These are phyloP conservation scores for Toxotes lorentzi DNA, from an alignment of 2,797 vertebrate genomes.

Conservation along the genomic window DNA sequence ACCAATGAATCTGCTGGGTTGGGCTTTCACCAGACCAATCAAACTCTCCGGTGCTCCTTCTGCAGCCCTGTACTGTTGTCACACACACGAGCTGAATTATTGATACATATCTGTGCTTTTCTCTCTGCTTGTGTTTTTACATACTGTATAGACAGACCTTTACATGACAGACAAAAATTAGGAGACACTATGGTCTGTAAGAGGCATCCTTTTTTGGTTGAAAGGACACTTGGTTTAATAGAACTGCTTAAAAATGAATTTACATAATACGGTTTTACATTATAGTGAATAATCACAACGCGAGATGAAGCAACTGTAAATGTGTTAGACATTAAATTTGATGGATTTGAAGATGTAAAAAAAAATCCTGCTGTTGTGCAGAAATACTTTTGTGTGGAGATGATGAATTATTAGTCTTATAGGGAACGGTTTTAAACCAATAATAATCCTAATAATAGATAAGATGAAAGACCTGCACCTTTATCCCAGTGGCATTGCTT, in stretches of 20 bases:
- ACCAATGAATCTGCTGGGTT: slow-evolving; percentile 85
- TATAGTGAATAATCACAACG: not conserved
- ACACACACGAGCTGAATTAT: slow-evolving; percentile 74
- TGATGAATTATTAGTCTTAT: not conserved
- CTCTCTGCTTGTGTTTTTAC: slow-evolving; percentile 28
- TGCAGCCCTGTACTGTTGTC: slow-evolving; percentile 52
- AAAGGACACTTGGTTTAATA: not conserved
- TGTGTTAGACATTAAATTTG: not conserved
- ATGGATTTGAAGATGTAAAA: slow-evolving; percentile 7
- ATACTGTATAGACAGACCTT: not conserved
- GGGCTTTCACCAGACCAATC: slow-evolving; percentile 83
- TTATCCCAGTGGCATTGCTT: not conserved
- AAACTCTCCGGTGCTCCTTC: slow-evolving; percentile 56
- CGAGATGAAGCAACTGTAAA: not conserved
- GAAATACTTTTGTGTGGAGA: not conserved
- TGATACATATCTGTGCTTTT: slow-evolving; percentile 68
- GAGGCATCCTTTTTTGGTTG: not conserved
- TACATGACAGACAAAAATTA: not conserved
- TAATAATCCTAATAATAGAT: not conserved
- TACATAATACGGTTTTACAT: not conserved
- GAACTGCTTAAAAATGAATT: not conserved
- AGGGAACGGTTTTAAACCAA: not conserved
- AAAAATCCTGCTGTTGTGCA: not conserved
- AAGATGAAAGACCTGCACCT: not conserved
- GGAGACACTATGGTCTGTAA: not conserved